phyloP scores from a whole-genome alignment of 2,797 vertebrate species.

The Gouania willdenowi region DNA sequence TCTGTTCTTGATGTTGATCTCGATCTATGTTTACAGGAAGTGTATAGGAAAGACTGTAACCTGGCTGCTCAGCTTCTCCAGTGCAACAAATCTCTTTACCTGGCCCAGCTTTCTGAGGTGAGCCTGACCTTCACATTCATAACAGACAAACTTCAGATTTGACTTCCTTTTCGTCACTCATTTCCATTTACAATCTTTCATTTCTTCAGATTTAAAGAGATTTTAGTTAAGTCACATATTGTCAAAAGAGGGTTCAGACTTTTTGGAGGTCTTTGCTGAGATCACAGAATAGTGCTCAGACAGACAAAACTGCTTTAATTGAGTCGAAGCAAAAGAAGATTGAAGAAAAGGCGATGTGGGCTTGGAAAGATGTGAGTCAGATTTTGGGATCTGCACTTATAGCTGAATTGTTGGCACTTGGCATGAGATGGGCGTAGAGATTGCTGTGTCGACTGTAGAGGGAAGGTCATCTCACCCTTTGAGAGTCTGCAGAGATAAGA shows the following conservation, averaged over 20 bases:
- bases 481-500: constrained; percentile 28
- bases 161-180: background rate
- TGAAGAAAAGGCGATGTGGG: background rate
- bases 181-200: background rate
- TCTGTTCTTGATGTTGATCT: too few relatives aligned
- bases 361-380: background rate
- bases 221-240: too few relatives aligned
- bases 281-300: too few relatives aligned
- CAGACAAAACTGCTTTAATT: background rate
- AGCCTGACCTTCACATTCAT: constrained; percentile 22
- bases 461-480: constrained; percentile 36
- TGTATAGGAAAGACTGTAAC: constrained; percentile 97
- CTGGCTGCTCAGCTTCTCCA: constrained; percentile 96
- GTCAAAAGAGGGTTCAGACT: too few relatives aligned
- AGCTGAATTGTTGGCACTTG: constrained; percentile 6
- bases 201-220: too few relatives aligned
- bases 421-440: constrained; percentile 1
- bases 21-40: too few relatives aligned
- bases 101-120: constrained; percentile 93
- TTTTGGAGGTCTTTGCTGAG: too few relatives aligned
- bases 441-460: constrained; percentile 10
- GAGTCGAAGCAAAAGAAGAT: background rate
- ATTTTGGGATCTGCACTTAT: constrained; percentile 1
- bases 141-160: too few relatives aligned
- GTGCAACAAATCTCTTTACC: constrained; percentile 92